Conservation (phyloP, 2,797 vertebrate species). For the Pangasius krempfi region DNA sequence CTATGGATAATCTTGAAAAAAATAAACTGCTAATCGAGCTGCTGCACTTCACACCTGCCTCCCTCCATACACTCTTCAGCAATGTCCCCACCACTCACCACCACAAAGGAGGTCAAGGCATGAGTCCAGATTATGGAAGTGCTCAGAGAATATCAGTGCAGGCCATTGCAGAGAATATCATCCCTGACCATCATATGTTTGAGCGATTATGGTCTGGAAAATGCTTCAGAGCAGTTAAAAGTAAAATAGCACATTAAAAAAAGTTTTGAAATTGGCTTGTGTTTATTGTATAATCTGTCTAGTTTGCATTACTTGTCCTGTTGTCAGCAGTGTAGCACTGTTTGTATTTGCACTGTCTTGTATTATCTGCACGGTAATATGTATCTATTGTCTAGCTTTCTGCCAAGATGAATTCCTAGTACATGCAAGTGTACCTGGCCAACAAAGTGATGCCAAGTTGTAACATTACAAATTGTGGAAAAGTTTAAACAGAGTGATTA, state of each 20-base stretch:
- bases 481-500: background rate
- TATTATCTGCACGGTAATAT: background rate
- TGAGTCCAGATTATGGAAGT: background rate
- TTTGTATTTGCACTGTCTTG: background rate
- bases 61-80: background rate
- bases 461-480: no score
- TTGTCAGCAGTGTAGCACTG: background rate
- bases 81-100: background rate
- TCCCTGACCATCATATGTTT: background rate
- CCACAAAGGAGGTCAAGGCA: background rate
- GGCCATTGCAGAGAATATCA: background rate
- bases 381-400: background rate
- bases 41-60: background rate
- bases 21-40: background rate
- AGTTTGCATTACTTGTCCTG: background rate
- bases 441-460: background rate
- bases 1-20: background rate
- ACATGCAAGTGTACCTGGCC: background rate
- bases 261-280: background rate
- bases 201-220: background rate
- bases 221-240: background rate
- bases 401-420: background rate
- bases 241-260: background rate
- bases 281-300: background rate
- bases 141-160: background rate